Evolutionary conservation across 2,113 vertebrate species (phyloP), one percentile per base, ranked within the genome.

Genomic region (Coregonus clupeaformis): DNA sequence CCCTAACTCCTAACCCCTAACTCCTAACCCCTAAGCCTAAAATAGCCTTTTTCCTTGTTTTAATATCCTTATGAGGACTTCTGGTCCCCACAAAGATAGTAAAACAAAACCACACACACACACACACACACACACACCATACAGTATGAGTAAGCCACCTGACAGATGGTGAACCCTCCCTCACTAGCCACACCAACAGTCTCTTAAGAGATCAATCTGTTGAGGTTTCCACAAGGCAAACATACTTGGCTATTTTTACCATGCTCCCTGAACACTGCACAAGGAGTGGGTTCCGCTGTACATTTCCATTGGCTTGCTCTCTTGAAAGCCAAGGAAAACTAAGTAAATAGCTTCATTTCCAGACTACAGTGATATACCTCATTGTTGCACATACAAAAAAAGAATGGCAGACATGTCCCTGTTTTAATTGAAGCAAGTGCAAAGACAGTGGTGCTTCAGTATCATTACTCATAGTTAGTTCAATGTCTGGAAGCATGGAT

Each of bases 131-230:
- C 64, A 57, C 68, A 60, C 63, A 74, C 49, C 80, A 62, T 42
- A 81, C 75, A 83, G 18, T 57, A 59, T 47, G 18, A 84, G 75
- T 69, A 82, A 70, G 80, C 72, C 72, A 79, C 84, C 72, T 80
- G 76, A 89, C 90, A 91, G 92, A 91, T 91, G 89, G 91, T 72
- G 65, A 42, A 86, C 87, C 80, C 73, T 90, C 89, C 84, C 45
- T 63, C 57, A 69, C 78, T 89, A 89, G 86, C 87, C 91, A 91
- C 89, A 84, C 83, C n/a, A 36, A 74, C 77, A 81, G 74, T 86
- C 78, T 85, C 80, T 83, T 77, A 84, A 83, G 86, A 83, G 74
- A 77, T 74, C 80, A 80, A 76, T 77, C 82, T 91, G 86, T 84
- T 88, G 74, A 77, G 84, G 73, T 81, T 86, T 84, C 84, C 76